Evolutionary conservation across 2,888 invertebrate genomes (phyloP).

Genomic region (Hartigia nigra): DNA sequence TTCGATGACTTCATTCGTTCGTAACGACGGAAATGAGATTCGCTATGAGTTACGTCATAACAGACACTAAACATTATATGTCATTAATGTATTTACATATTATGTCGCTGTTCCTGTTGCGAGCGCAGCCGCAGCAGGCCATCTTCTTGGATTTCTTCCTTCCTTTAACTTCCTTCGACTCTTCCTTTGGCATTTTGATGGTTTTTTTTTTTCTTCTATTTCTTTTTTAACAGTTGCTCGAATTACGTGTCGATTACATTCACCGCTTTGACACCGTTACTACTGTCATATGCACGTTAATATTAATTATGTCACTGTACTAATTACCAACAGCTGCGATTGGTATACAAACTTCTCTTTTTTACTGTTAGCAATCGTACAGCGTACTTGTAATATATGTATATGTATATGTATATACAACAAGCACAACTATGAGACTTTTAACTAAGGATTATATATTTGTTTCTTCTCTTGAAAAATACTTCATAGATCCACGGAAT

Average conservation of each 20-base stretch:
- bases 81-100: constrained; percentile 52
- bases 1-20: neutral
- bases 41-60: neutral
- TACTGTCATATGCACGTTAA: neutral
- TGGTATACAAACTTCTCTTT: neutral
- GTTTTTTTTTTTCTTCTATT: neutral
- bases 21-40: neutral
- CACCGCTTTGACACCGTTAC: neutral
- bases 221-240: neutral
- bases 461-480: neutral
- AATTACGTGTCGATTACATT: neutral
- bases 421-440: neutral
- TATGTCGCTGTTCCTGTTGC: constrained; percentile 64
- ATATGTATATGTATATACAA: neutral
- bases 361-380: neutral
- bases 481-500: neutral
- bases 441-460: neutral
- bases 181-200: constrained; percentile 40
- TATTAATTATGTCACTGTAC: neutral
- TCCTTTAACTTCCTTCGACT: constrained; percentile 35
- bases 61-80: neutral
- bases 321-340: neutral
- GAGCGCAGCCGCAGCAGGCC: constrained; percentile 62
- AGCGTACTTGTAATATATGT: neutral
- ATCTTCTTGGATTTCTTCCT: constrained; percentile 48